Conservation (phyloP, 2,888 invertebrate species). For the Salticus scenicus region DNA sequence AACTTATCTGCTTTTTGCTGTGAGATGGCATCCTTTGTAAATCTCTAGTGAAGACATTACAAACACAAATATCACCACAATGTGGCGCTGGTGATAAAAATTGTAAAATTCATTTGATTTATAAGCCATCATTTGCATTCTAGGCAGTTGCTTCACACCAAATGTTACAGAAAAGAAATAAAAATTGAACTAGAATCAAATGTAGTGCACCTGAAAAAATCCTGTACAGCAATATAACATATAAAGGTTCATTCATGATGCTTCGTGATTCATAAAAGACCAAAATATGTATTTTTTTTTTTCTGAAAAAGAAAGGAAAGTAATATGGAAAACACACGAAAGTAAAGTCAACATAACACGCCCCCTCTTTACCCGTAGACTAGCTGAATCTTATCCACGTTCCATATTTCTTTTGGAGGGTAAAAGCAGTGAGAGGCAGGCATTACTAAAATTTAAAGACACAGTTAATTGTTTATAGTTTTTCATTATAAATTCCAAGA, state of each 20-base stretch:
- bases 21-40: not conserved
- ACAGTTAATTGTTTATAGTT: slow-evolving; percentile 27
- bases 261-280: not conserved
- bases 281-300: not conserved
- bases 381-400: not conserved
- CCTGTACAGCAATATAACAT: slow-evolving; percentile 25
- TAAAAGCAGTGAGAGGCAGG: slow-evolving; percentile 40
- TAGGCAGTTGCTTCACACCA: not conserved
- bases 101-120: not conserved
- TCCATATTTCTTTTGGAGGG: slow-evolving; percentile 25
- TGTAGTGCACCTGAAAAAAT: not conserved
- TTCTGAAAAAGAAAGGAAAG: too few relatives aligned
- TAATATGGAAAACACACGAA: too few relatives aligned
- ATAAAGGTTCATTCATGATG: not conserved
- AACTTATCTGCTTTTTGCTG: not conserved
- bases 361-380: slow-evolving; percentile 46
- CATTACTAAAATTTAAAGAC: slow-evolving; percentile 41
- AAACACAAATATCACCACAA: not conserved
- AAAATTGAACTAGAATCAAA: not conserved
- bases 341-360: slow-evolving; percentile 26
- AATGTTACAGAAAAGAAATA: not conserved
- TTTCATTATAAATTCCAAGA: slow-evolving; percentile 9
- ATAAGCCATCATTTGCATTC: not conserved
- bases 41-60: not conserved
- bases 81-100: not conserved